Evolutionary conservation across 37 sponge, comb jelly and placozoan species (phyloP).

Genomic region (Corticium candelabrum): DNA sequence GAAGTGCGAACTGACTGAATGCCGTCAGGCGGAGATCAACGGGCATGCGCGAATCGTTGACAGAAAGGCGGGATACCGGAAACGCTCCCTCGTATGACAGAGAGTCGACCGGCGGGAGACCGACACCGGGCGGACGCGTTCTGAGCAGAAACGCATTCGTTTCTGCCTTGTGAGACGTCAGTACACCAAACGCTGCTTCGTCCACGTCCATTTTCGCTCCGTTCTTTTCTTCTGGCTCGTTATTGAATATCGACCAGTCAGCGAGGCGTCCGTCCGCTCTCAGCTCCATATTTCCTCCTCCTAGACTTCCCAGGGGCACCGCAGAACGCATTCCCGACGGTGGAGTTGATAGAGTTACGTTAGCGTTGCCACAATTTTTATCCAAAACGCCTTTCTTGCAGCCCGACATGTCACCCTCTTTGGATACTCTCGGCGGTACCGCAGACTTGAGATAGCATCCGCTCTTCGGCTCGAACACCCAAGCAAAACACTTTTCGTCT

Average conservation of each 20-base stretch:
- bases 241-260: conserved; percentile 6
- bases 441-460: conserved; percentile 8
- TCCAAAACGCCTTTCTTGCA: neutral
- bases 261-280: conserved; percentile 8
- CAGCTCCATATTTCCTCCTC: conserved; percentile 5
- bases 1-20: neutral
- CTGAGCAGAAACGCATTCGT: neutral
- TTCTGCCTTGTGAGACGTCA: neutral
- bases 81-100: conserved; percentile 1
- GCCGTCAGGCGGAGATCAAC: neutral
- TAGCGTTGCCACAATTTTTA: neutral
- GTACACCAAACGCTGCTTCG: conserved; percentile 3
- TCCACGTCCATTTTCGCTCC: conserved; percentile 2
- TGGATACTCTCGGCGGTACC: neutral
- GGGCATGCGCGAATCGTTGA: neutral
- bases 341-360: neutral
- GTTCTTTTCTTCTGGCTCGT: neutral
- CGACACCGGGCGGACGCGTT: neutral
- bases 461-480: neutral
- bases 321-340: conserved; percentile 10
- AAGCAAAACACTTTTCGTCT: neutral
- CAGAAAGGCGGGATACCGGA: neutral
- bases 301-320: conserved; percentile 1
- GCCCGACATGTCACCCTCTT: neutral
- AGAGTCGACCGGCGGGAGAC: neutral